A percentile compares a stretch with the other conserved stretches of the same genome.
Evolutionary conservation across 2,888 invertebrate genomes (phyloP).

Genomic region (Chrysina gloriosa): DNA sequence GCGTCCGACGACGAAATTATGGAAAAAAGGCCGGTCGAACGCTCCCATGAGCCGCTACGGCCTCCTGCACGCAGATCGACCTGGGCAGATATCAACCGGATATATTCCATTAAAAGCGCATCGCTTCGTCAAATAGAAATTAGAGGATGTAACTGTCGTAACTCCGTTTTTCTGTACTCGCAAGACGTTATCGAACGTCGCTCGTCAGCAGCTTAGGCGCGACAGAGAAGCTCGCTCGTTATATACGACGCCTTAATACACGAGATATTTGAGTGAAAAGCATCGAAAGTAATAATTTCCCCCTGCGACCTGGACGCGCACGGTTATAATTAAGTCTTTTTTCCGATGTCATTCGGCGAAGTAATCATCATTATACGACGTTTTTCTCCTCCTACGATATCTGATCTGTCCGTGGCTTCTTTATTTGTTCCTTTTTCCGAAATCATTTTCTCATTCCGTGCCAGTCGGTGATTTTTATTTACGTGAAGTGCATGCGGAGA

Average conservation of each 20-base stretch:
- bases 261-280: slow-evolving; percentile 39
- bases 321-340: slow-evolving; percentile 50
- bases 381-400: neutral
- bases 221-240: slow-evolving; percentile 34
- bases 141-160: slow-evolving; percentile 10
- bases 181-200: neutral
- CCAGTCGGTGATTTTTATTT: neutral
- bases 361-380: slow-evolving; percentile 52
- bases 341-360: slow-evolving; percentile 53
- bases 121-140: slow-evolving; percentile 25
- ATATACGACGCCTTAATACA: slow-evolving; percentile 38
- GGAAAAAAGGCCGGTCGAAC: neutral
- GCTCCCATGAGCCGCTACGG: neutral
- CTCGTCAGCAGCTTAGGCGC: neutral
- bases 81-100: slow-evolving; percentile 25
- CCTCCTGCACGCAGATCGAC: neutral
- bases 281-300: slow-evolving; percentile 44
- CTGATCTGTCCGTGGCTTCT: neutral
- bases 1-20: neutral
- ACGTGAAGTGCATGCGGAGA: neutral
- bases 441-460: slow-evolving; percentile 16
- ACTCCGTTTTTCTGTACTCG: neutral
- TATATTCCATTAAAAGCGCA: slow-evolving; percentile 39
- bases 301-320: slow-evolving; percentile 23
- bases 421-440: slow-evolving; percentile 19